Base-by-base conservation (phyloP, 2,113 vertebrate species). In the Nesospiza acunhae region DNA sequence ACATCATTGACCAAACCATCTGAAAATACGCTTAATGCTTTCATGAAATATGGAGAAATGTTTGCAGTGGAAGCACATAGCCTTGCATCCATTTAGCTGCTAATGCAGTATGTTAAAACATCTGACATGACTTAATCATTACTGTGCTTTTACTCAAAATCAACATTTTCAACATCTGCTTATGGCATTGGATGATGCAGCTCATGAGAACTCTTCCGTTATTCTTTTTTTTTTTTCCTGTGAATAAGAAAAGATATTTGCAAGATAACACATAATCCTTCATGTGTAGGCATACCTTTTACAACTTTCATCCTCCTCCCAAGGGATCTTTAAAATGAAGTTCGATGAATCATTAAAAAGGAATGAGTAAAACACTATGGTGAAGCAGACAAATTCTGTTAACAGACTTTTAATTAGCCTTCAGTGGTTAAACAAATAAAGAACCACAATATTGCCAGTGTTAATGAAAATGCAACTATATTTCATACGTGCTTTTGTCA, bases 281-380 rank as follows among this genome's bases (percentile, higher is more conserved):
- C 15, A 20, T 59, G 1, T 59, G 11, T 19, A 69, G 69, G 53
- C 8, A 56, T 56, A 39, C 3, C 3, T 49, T 84, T 58, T 70
- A 39, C 18, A 81, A 67, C 15, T 49, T 22, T 53, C 60, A 62
- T 69, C 27, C 4, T 73, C 24, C 15, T 77, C 44, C 33, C 24
- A 59, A 60, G 17, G 22, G 31, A 52, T 46, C 69, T 89, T 59
- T 67, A 30, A 56, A 90, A 84, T 49, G 15, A 74, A 59, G 7
- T 68, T 50, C 75, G 19, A 70, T 67, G 27, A 93, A 86, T 87
- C 12, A 56, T 69, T 86, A 88, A 95, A 94, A 96, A 97, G 84
- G 94, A 93, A 95, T 97, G 93, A 93, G 91, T 93, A 93, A 96
- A 94, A 59, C 6, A 0, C 31, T 74, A 82, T 3, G 0, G 14